These are phyloP conservation scores for Episyrphus balteatus DNA, from an alignment of 1,140 invertebrate species.

Conservation along the genomic window DNA sequence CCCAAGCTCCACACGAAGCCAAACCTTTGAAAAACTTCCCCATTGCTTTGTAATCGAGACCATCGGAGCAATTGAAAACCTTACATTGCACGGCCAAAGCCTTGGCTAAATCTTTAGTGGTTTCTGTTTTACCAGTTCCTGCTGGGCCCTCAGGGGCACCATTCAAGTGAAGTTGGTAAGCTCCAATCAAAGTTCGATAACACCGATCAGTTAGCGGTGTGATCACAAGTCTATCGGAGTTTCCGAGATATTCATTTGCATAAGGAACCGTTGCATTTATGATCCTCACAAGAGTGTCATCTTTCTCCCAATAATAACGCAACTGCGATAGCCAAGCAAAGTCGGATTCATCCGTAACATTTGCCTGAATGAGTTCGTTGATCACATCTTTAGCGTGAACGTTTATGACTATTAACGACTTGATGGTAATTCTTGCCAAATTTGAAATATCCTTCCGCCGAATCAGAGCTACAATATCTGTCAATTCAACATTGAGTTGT, in stretches of 20 bases:
- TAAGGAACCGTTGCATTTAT: slow-evolving; percentile 78
- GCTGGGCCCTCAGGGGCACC: slow-evolving; percentile 84
- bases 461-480: slow-evolving; percentile 53
- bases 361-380: slow-evolving; percentile 55
- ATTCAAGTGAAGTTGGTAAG: slow-evolving; percentile 75
- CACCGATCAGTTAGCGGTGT: slow-evolving; percentile 75
- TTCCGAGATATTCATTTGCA: slow-evolving; percentile 86
- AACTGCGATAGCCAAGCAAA: slow-evolving; percentile 88
- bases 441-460: slow-evolving; percentile 46
- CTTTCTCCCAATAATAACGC: slow-evolving; percentile 82
- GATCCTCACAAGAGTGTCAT: slow-evolving; percentile 66
- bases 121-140: slow-evolving; percentile 83
- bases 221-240: slow-evolving; percentile 62
- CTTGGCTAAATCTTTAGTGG: slow-evolving; percentile 80
- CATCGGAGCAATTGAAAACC: slow-evolving; percentile 90
- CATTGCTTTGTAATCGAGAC: slow-evolving; percentile 88
- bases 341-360: slow-evolving; percentile 61
- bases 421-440: slow-evolving; percentile 63
- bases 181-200: slow-evolving; percentile 78
- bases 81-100: slow-evolving; percentile 85
- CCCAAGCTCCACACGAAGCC: slow-evolving; percentile 82
- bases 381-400: slow-evolving; percentile 87
- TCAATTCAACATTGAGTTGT: slow-evolving; percentile 45
- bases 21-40: slow-evolving; percentile 85
- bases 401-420: slow-evolving; percentile 80